A percentile compares a stretch with the other conserved stretches of the same genome.
These are phyloP conservation scores for Corvus moneduloides DNA, from an alignment of 2,113 vertebrate species.

Conservation along the genomic window DNA sequence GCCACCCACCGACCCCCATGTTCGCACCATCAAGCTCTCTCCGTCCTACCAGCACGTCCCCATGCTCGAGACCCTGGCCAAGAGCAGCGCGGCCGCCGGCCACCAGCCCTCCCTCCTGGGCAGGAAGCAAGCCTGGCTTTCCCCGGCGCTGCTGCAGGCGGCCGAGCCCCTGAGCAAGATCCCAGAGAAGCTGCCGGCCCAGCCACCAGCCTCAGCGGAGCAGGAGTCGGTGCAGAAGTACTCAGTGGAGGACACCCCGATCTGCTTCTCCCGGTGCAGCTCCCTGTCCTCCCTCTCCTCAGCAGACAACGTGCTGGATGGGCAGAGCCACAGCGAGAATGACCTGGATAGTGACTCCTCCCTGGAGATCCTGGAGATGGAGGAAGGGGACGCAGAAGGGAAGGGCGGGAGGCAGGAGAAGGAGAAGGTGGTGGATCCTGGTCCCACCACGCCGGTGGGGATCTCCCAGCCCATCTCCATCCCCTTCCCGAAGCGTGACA, in stretches of 20 bases:
- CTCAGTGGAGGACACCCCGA: conserved; percentile 86
- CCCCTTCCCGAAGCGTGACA: conserved; percentile 73
- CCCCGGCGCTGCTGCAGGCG: conserved; percentile 63
- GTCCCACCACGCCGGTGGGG: neutral
- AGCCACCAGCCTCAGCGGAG: conserved; percentile 57
- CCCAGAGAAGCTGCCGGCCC: conserved; percentile 75
- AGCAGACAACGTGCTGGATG: conserved; percentile 82
- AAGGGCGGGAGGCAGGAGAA: conserved; percentile 64
- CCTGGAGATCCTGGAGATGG: conserved; percentile 90
- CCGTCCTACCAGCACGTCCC: conserved; percentile 92
- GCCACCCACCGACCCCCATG: conserved; percentile 72
- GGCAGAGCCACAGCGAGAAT: conserved; percentile 83
- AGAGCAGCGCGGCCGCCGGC: neutral
- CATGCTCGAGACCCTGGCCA: conserved; percentile 77
- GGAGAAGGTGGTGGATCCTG: conserved; percentile 31
- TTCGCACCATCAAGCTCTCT: conserved; percentile 90
- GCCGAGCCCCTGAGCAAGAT: conserved; percentile 75
- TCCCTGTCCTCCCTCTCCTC: conserved; percentile 95
- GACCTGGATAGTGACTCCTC: conserved; percentile 84
- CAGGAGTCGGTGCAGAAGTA: conserved; percentile 89
- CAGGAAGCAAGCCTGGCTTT: conserved; percentile 84
- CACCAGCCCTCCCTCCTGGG: conserved; percentile 21
- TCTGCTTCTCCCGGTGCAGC: conserved; percentile 93
- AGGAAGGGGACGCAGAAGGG: conserved; percentile 70
- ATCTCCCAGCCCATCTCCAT: conserved; percentile 79